Base-by-base conservation (phyloP, 1,140 invertebrate genomes). In the Sinonovacula constricta region DNA sequence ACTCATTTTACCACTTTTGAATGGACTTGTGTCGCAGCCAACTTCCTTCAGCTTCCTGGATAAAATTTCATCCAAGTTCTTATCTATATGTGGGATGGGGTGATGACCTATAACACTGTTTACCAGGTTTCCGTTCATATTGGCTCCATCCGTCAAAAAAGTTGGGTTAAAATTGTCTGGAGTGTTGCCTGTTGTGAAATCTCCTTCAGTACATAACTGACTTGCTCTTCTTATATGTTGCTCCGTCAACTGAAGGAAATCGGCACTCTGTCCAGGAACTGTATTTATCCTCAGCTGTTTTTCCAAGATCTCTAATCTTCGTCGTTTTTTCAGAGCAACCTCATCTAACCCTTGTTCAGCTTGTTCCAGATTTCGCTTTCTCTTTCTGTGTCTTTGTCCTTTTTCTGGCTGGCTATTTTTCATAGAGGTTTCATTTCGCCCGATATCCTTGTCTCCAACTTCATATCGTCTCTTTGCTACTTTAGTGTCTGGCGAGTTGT, bases 1-100 rank as follows among this genome's bases (percentile, higher is more conserved):
- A 36, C 71, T 74, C 59, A 74, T 63, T 56, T 74, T 62, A 4
- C 71, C 60, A n/a, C n/a, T n/a, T 53, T 74, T 74, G 26, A 74
- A 63, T 36, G 71, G 71, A 63, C 71, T 74, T 10, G 60, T 28
- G 14, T 74, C 59, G 39, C 39, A 45, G 54, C 31, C 31, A 30
- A 39, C 49, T 0, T 62, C 51, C 33, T 65, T 62, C 15, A 74
- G 18, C 26, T 74, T 74, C n/a, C 49, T 63, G 15, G 45, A 33
- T 33, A 51, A 74, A 5, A 74, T 2, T 24, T 74, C 59, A 30
- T 45, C 26, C 7, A 54, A 18, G n/a, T 65, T 65, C 15, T 74
- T 60, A 31, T 28, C 33, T 53, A 30, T 63, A 54, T 45, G 7
- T 10, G 7, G 7, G 39, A 45, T 45, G 18, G 7, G 7, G 7